These are phyloP conservation scores for Elmis aenea DNA, from an alignment of 2,888 invertebrate genomes.

Conservation along the genomic window DNA sequence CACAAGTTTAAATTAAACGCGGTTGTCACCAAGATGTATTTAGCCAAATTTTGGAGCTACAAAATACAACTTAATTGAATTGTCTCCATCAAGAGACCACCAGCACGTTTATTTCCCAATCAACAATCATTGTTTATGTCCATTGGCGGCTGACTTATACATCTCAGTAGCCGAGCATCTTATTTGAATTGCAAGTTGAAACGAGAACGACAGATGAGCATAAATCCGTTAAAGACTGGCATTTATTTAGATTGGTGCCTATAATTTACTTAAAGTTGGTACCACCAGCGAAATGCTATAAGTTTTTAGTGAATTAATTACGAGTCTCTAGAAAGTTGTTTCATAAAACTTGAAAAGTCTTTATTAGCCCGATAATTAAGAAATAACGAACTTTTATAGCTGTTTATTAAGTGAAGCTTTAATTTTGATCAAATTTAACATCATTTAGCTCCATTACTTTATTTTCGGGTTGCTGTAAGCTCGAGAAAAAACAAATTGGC, in stretches of 20 bases:
- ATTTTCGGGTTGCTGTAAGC: too few species aligned
- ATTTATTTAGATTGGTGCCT: slow-evolving; percentile 40
- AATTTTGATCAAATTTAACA: too few species aligned
- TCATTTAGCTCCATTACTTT: too few species aligned
- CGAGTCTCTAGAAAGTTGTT: too few species aligned
- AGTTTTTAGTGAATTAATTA: slow-evolving; percentile 23
- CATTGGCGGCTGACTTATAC: slow-evolving; percentile 39
- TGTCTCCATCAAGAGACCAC: slow-evolving; percentile 42
- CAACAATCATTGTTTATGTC: slow-evolving; percentile 45
- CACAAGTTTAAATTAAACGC: too few species aligned
- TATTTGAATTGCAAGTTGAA: slow-evolving; percentile 44
- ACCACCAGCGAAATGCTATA: slow-evolving; percentile 25
- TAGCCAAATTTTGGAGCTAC: too few species aligned
- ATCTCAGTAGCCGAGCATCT: slow-evolving; percentile 35
- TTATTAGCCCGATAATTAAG: too few species aligned
- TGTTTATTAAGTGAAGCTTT: too few species aligned
- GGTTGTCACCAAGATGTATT: too few species aligned
- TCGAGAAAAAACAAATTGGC: too few species aligned
- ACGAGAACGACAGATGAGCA: slow-evolving; percentile 26
- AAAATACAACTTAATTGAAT: slow-evolving; percentile 43
- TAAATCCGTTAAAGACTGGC: slow-evolving; percentile 42
- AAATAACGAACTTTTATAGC: too few species aligned
- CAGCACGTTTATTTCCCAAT: slow-evolving; percentile 44
- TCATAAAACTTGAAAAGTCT: too few species aligned
- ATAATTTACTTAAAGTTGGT: slow-evolving; percentile 34